Conservation (phyloP, 2,113 vertebrate genomes). For the Cavia porcellus region DNA sequence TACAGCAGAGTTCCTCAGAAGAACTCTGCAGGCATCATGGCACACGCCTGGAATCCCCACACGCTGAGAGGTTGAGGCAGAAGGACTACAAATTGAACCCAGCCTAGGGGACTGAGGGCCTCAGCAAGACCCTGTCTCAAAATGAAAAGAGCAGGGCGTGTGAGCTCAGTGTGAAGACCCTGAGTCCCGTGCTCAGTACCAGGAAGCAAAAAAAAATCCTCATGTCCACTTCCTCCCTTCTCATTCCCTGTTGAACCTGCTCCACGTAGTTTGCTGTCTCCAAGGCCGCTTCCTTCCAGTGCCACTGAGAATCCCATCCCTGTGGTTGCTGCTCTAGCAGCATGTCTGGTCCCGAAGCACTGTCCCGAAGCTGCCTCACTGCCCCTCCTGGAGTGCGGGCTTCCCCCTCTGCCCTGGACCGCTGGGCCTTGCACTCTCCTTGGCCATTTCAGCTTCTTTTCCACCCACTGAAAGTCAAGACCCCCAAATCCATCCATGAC, state of each 20-base stretch:
- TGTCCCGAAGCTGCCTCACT: neutral
- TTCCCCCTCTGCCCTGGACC: neutral
- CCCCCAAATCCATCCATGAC: rapidly evolving
- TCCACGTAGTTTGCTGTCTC: neutral
- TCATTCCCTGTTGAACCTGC: neutral
- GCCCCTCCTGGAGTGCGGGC: neutral
- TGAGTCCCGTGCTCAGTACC: neutral
- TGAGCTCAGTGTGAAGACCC: neutral
- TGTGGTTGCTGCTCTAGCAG: rapidly evolving
- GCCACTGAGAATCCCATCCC: rapidly evolving
- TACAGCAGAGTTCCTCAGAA: neutral
- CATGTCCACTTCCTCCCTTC: no score
- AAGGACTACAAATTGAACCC: neutral
- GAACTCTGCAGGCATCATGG: neutral
- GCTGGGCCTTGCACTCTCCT: neutral
- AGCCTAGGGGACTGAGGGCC: neutral
- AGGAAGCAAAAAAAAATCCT: neutral
- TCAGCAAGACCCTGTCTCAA: neutral
- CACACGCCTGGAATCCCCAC: neutral
- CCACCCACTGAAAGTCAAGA: rapidly evolving
- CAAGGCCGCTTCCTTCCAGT: neutral
- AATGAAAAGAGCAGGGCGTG: neutral
- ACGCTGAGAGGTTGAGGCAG: neutral
- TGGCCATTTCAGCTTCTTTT: no score
- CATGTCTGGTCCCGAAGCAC: neutral